Evolutionary conservation across 2,113 vertebrate species (phyloP).

Genomic region (Daphoenositta chrysoptera): DNA sequence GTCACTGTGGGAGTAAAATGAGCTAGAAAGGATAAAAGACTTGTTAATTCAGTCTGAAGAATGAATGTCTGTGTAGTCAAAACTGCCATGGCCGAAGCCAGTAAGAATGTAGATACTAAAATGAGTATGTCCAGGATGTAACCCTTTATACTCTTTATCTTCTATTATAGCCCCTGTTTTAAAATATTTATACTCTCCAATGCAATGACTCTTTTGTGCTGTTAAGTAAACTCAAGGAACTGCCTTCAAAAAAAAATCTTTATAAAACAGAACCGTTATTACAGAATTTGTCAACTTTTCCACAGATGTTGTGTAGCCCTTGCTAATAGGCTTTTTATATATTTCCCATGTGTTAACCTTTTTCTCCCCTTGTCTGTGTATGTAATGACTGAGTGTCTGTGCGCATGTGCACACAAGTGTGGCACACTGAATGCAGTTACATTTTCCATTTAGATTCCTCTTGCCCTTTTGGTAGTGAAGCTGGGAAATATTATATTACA

Average conservation of each 20-base stretch:
- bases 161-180: background rate
- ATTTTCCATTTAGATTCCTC: slow-evolving; percentile 50
- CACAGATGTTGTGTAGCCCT: background rate
- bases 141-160: background rate
- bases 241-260: background rate
- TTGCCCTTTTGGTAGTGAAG: slow-evolving; percentile 13
- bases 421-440: slow-evolving; percentile 18
- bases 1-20: background rate
- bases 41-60: background rate
- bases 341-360: slow-evolving; percentile 26
- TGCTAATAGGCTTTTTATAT: slow-evolving; percentile 31
- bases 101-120: background rate
- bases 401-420: background rate
- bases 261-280: background rate
- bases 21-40: background rate
- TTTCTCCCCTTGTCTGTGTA: background rate
- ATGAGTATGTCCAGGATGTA: background rate
- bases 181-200: background rate
- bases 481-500: slow-evolving; percentile 66
- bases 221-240: background rate
- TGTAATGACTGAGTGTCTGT: background rate
- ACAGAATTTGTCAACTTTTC: slow-evolving; percentile 47
- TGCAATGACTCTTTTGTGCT: background rate
- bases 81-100: background rate
- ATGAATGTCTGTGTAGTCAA: background rate